phyloP scores from a whole-genome alignment of 2,888 invertebrate species.

The Rosalia funebris region DNA sequence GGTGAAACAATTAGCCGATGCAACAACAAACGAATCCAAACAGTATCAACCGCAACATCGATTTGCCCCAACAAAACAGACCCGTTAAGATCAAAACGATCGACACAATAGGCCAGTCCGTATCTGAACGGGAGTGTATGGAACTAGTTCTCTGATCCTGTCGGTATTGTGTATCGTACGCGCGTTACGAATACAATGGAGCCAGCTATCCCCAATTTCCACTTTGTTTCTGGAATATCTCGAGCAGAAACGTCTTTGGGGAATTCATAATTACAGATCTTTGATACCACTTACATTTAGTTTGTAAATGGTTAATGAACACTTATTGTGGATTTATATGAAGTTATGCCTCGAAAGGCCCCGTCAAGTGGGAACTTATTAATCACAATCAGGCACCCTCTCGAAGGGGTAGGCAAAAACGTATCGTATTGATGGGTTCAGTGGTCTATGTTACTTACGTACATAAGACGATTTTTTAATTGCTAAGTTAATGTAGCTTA shows the following conservation, averaged over 20 bases:
- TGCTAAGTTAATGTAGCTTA: too few species aligned
- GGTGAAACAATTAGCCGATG: too few species aligned
- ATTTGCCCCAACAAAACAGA: neutral
- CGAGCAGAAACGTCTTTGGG: constrained; percentile 20
- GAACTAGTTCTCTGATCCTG: neutral
- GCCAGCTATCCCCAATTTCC: constrained; percentile 6
- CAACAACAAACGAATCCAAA: too few species aligned
- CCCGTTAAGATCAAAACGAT: neutral
- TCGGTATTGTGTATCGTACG: neutral
- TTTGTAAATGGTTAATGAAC: constrained; percentile 21
- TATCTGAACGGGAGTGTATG: neutral
- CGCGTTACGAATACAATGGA: neutral
- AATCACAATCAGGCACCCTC: too few species aligned
- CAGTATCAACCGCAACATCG: neutral
- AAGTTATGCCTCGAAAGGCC: neutral
- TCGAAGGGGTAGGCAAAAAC: too few species aligned
- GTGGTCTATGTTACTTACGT: too few species aligned
- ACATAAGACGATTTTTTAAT: too few species aligned
- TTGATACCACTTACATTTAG: constrained; percentile 19
- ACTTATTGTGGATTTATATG: constrained; percentile 14
- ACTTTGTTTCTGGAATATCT: constrained; percentile 13
- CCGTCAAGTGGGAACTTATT: neutral
- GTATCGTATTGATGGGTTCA: too few species aligned
- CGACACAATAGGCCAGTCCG: constrained; percentile 9
- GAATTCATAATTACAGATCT: constrained; percentile 19